Evolutionary conservation across 2,888 invertebrate species (phyloP).

Genomic region (Mythimna impura): DNA sequence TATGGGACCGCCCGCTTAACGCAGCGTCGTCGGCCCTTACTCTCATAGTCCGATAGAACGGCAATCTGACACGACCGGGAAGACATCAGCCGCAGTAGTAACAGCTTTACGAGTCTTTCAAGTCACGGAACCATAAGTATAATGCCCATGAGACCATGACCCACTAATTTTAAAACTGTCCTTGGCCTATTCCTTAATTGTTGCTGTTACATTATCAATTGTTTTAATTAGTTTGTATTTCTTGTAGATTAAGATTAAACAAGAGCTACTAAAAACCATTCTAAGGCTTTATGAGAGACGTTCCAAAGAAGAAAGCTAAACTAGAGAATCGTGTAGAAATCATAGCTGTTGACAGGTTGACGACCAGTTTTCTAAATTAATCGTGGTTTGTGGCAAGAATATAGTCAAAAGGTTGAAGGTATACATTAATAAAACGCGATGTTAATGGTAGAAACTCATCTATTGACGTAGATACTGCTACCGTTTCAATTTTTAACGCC

Average conservation of each 20-base stretch:
- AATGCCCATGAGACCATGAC: slow-evolving; percentile 1
- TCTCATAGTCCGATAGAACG: no score
- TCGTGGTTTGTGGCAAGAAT: slow-evolving; percentile 5
- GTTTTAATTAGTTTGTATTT: neutral
- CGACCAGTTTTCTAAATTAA: slow-evolving; percentile 29
- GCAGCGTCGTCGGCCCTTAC: no score
- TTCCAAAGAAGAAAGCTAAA: slow-evolving; percentile 25
- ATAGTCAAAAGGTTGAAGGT: slow-evolving; percentile 10
- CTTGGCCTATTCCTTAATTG: slow-evolving; percentile 15
- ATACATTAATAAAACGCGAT: neutral
- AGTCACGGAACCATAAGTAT: no score
- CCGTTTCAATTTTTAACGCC: neutral
- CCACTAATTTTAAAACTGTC: neutral
- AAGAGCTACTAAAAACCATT: neutral
- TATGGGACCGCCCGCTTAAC: no score
- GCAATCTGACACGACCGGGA: no score
- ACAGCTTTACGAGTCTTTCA: no score
- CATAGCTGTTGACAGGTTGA: neutral
- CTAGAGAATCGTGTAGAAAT: slow-evolving; percentile 30
- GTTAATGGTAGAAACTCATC: neutral
- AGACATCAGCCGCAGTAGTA: no score
- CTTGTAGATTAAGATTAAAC: neutral
- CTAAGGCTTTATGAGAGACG: neutral
- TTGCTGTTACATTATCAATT: neutral
- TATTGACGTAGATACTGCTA: neutral